Evolutionary conservation across 1,140 invertebrate species (phyloP), one percentile per base, ranked within the genome.

Genomic region (Saccostrea cuccullata): DNA sequence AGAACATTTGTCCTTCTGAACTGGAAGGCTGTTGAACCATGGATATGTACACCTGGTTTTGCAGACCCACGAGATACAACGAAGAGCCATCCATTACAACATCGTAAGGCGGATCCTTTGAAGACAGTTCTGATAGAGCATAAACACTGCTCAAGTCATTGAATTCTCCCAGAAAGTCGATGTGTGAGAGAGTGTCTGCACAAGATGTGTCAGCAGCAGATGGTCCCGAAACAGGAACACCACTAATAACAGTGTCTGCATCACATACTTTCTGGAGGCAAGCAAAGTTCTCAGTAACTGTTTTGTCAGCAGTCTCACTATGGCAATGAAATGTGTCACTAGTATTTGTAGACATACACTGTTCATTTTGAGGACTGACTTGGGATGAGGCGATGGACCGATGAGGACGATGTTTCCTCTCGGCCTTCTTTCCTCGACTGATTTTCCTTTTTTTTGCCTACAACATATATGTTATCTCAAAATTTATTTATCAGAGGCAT

Each of bases 21-120:
- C 11, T 30, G 15, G 30, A 23, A 30, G 8, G 9, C 13, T 77
- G 70, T 15, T 23, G 70, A 6, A 11, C 26, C 70, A 30, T 6
- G 0, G 70, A 77, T 26, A 77, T 3, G 70, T 77, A 77, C 9
- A 77, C 11, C 26, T 77, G 70, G 11, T 77, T 77, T 77, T 30
- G 26, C 2, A 26, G 70, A 36, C 70, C 70, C 12, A 77, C 70
- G 26, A 77, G 70, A 30, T 77, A 77, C 70, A 77, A 20, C 0
- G 70, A 77, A 15, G 70, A 77, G 26, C 70, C 70, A 36, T 77
- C 70, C 70, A 77, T 77, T 13, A 77, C 70, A 15, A 77, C 70
- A 36, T 12, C 11, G 30, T 36, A 77, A 36, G 26, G 70, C 26
- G 30, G 70, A 77, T 77, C 70, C 70, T 77, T 15, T 0, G 70